Conservation (phyloP, 2,113 vertebrate genomes). For the Clarias gariepinus region DNA sequence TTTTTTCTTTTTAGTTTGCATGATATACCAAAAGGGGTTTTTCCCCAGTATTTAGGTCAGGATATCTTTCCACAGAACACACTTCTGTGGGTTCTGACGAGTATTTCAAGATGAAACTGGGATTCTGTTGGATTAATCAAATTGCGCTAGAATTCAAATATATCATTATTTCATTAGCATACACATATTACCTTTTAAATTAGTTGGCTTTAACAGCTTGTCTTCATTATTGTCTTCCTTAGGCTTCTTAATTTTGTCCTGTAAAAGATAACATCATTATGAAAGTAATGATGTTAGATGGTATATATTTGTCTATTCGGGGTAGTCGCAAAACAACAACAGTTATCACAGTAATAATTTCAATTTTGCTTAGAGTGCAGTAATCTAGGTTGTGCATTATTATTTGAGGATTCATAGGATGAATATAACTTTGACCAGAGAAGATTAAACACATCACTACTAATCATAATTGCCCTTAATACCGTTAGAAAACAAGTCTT, state of each 20-base stretch:
- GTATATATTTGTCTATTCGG: background rate
- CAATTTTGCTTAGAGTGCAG: background rate
- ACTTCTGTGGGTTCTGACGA: background rate
- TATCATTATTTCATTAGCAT: background rate
- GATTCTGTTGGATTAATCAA: background rate
- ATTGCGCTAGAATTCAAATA: background rate
- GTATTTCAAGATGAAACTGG: background rate
- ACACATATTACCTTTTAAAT: conserved; percentile 63
- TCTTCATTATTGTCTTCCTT: conserved; percentile 65
- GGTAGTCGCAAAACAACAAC: background rate
- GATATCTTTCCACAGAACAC: background rate
- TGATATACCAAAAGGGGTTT: background rate
- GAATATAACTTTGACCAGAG: background rate
- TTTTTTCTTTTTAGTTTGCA: background rate
- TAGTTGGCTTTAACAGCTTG: conserved; percentile 50
- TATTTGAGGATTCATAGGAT: background rate
- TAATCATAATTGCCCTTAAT: no score
- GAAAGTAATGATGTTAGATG: background rate
- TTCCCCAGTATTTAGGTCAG: conserved; percentile 3
- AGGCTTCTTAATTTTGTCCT: conserved; percentile 64
- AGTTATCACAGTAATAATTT: background rate
- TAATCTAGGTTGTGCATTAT: background rate
- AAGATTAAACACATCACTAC: background rate
- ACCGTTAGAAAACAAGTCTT: no score
- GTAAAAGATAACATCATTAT: background rate